A percentile compares a stretch with the other conserved stretches of the same genome.
phyloP scores from a whole-genome alignment of 53 echinoderm and acorn worm genomes.

The Paelopatides confundens region DNA sequence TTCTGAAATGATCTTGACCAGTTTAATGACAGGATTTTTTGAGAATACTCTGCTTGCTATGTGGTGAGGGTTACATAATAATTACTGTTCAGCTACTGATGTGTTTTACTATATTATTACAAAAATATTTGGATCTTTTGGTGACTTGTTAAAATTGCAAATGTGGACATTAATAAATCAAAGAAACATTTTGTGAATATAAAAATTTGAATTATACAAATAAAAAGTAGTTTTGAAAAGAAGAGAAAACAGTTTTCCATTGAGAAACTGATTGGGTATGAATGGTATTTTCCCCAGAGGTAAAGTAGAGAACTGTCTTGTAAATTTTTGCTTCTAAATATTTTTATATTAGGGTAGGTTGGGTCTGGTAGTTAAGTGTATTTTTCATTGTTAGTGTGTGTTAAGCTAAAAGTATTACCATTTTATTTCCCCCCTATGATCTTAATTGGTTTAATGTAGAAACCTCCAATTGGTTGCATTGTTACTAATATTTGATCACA shows the following conservation, averaged over 20 bases:
- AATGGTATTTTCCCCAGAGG: neutral
- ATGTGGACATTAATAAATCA: neutral
- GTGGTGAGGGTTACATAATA: too few species aligned
- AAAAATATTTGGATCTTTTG: too few species aligned
- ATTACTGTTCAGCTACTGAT: too few species aligned
- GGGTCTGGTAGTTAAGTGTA: neutral
- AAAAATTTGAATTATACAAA: neutral
- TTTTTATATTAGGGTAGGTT: slow-evolving; percentile 8
- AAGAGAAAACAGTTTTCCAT: neutral
- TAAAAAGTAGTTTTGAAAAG: neutral
- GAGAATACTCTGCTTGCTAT: too few species aligned
- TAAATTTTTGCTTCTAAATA: slow-evolving; percentile 6
- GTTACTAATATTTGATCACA: neutral
- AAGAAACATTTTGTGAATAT: neutral
- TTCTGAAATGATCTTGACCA: too few species aligned
- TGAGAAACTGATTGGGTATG: neutral
- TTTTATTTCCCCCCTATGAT: neutral
- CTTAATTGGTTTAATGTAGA: neutral
- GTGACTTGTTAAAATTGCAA: too few species aligned
- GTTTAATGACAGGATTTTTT: too few species aligned
- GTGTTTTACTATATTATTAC: too few species aligned
- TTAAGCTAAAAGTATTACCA: slow-evolving; percentile 3
- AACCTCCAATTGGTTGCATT: neutral
- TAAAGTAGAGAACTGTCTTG: neutral
- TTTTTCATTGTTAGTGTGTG: neutral